Evolutionary conservation across 2,113 vertebrate genomes (phyloP).

Genomic region (Chiloscyllium plagiosum): DNA sequence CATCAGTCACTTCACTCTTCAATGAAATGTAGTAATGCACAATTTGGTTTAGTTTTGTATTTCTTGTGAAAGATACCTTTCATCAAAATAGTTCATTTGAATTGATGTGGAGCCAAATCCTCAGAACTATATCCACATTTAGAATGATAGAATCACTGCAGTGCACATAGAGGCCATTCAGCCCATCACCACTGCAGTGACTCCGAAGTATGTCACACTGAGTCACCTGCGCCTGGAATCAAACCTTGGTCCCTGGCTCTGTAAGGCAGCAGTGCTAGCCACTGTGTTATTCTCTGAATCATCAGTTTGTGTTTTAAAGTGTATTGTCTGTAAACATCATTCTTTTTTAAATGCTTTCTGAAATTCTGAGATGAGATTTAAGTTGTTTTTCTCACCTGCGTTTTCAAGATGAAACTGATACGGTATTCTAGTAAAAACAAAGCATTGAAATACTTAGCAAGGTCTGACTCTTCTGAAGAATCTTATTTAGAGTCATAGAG

Average conservation of each 20-base stretch:
- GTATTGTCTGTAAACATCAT: not conserved
- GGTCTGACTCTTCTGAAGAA: not conserved
- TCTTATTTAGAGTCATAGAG: not conserved
- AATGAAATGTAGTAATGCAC: not conserved
- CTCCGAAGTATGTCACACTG: too few species aligned
- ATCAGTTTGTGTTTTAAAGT: not conserved
- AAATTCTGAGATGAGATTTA: not conserved
- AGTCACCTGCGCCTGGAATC: too few species aligned
- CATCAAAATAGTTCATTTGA: not conserved
- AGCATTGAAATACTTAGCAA: not conserved
- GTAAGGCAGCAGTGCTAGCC: too few species aligned
- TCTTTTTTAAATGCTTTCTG: not conserved
- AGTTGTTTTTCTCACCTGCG: not conserved
- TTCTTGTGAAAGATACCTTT: not conserved
- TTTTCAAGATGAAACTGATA: not conserved
- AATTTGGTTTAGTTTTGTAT: not conserved
- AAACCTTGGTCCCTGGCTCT: too few species aligned
- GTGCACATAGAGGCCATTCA: too few species aligned
- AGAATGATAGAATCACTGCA: too few species aligned
- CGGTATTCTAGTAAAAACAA: not conserved
- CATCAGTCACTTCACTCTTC: not conserved
- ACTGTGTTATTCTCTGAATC: not conserved
- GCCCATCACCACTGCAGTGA: too few species aligned
- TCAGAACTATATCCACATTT: not conserved
- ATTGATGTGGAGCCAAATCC: not conserved